phyloP scores from a whole-genome alignment of 1,140 invertebrate genomes.

The Himalopsyche phryganea region DNA sequence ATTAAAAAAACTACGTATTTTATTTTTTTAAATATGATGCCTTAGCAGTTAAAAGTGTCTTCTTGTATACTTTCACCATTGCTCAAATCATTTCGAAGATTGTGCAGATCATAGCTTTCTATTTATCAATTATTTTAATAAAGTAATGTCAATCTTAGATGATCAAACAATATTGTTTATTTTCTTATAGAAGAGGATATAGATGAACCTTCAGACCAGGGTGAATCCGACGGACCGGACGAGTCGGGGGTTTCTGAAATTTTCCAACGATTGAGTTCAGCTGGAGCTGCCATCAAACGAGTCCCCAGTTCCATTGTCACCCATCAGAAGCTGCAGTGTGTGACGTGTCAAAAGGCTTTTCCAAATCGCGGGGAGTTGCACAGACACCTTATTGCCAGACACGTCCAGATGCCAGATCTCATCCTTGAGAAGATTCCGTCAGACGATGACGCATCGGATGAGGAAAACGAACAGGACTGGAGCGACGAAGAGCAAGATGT shows the following conservation, averaged over 20 bases:
- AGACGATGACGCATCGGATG: constrained; percentile 26
- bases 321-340: constrained; percentile 1
- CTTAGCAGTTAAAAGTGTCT: too few relatives aligned
- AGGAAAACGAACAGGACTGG: constrained; percentile 18
- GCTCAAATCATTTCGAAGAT: too few relatives aligned
- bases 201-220: constrained; percentile 5
- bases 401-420: constrained; percentile 19
- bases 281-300: constrained; percentile 18
- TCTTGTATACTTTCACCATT: too few relatives aligned
- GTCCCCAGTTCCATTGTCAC: neutral
- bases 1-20: too few relatives aligned
- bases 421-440: constrained; percentile 13
- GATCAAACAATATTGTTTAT: too few relatives aligned
- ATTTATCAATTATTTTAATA: too few relatives aligned
- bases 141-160: too few relatives aligned
- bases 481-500: constrained; percentile 14
- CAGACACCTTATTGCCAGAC: constrained; percentile 13
- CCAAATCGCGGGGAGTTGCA: constrained; percentile 1
- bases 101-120: too few relatives aligned
- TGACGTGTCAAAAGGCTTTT: constrained; percentile 17
- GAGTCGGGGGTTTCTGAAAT: constrained; percentile 10
- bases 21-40: too few relatives aligned
- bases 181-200: neutral
- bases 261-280: constrained; percentile 17
- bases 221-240: neutral